Conservation (phyloP, 2,113 vertebrate species). For the Chionis minor region DNA sequence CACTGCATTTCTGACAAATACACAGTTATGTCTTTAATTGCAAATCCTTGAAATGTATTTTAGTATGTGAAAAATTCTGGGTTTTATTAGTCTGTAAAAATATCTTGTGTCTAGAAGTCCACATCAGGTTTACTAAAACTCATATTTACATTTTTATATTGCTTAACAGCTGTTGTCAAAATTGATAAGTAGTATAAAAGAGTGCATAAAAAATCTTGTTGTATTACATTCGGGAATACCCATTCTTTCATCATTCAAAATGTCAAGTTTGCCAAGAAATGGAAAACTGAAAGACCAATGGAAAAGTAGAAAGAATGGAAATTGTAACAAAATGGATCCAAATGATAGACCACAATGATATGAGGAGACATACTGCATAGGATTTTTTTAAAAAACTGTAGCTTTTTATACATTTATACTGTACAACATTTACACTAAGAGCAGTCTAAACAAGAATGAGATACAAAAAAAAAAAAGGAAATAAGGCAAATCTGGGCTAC, state of each 20-base stretch:
- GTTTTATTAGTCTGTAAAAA: neutral
- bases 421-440: neutral
- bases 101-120: neutral
- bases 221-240: neutral
- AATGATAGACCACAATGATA: neutral
- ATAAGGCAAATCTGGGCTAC: neutral
- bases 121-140: neutral
- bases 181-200: neutral
- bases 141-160: neutral
- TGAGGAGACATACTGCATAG: neutral
- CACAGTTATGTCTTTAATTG: neutral
- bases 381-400: neutral
- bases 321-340: accelerated
- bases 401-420: neutral
- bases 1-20: neutral
- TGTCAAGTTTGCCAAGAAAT: neutral
- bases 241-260: neutral
- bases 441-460: neutral
- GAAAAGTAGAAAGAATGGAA: neutral
- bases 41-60: neutral
- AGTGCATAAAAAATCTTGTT: neutral
- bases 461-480: neutral
- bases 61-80: neutral
- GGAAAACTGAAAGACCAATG: neutral
- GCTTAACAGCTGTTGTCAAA: neutral